phyloP scores from a whole-genome alignment of 2,113 vertebrate species.

The Cyprinus carpio region DNA sequence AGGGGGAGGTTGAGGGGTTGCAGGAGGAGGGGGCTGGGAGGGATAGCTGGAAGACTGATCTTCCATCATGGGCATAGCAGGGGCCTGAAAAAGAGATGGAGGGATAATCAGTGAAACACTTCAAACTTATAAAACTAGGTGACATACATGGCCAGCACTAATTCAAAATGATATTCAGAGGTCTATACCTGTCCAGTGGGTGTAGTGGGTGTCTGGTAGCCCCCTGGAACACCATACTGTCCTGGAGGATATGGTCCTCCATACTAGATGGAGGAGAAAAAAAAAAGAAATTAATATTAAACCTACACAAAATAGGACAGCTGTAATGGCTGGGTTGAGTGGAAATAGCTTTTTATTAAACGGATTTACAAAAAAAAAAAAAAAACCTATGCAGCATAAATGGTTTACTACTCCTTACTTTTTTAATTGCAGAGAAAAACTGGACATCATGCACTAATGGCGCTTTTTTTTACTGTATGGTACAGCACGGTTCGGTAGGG shows the following conservation, averaged over 20 bases:
- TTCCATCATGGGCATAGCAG: constrained; percentile 73
- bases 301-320: not conserved
- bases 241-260: constrained; percentile 80
- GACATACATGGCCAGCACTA: not conserved
- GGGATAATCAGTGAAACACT: not conserved
- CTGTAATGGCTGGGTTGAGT: not conserved
- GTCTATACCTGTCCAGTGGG: constrained; percentile 76
- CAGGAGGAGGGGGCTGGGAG: constrained; percentile 68
- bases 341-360: not conserved
- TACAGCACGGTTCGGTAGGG: too few relatives aligned
- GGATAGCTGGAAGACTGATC: constrained; percentile 73
- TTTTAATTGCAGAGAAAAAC: too few relatives aligned
- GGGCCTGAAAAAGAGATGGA: constrained; percentile 59
- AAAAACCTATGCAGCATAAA: not conserved
- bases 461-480: too few relatives aligned
- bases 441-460: too few relatives aligned
- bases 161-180: not conserved
- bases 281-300: not conserved
- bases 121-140: not conserved
- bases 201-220: constrained; percentile 72
- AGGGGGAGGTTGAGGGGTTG: constrained; percentile 69
- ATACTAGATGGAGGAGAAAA: constrained; percentile 57
- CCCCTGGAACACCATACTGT: constrained; percentile 78
- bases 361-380: not conserved
- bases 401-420: too few relatives aligned